Base-by-base conservation (phyloP, 2,888 invertebrate species). In the Morpho deidamia region DNA sequence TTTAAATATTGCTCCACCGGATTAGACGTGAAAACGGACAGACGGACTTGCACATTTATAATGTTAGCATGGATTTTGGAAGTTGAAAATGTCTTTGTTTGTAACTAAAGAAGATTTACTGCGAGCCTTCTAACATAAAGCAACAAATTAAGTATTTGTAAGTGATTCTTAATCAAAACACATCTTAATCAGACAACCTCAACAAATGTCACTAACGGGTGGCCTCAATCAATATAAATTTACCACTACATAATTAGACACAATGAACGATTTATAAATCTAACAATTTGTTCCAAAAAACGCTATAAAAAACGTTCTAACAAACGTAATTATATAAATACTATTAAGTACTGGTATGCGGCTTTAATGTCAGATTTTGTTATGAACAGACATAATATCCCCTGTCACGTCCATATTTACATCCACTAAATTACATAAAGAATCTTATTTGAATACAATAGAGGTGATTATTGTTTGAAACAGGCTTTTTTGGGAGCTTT, bases 331-430 rank as follows among this genome's bases (percentile, higher is more conserved):
- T 81, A 77, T 83, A 81, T 83, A 83, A 83, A 82, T 80, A 81
- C 77, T 81, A 83, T 85, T 83, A 84, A 79, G 83, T 78, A 75
- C 75, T 69, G 77, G 78, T 72, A 79, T 78, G 83, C 78, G 76
- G 80, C 70, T 77, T 77, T 77, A 78, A 77, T 71, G 83, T 85
- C 86, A 81, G 83, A 83, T 84, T 85, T 83, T 66, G 80, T 83
- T 80, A 78, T 76, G 71, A 74, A 74, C 72, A 75, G 78, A 71
- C 79, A 78, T 79, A 76, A 82, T 78, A 76, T 76, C 70, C 63
- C 67, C 64, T 65, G 70, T 74, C 67, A 74, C 10, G 64, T 14
- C 11, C 48, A 69, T 64, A 34, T 39, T 65, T 39, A 11, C 0
- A 7, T 41, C 38, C 12, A 12, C n/a, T 7, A 11, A 44, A 40